Conservation (phyloP, 2,797 vertebrate genomes). For the Gastrophryne carolinensis region DNA sequence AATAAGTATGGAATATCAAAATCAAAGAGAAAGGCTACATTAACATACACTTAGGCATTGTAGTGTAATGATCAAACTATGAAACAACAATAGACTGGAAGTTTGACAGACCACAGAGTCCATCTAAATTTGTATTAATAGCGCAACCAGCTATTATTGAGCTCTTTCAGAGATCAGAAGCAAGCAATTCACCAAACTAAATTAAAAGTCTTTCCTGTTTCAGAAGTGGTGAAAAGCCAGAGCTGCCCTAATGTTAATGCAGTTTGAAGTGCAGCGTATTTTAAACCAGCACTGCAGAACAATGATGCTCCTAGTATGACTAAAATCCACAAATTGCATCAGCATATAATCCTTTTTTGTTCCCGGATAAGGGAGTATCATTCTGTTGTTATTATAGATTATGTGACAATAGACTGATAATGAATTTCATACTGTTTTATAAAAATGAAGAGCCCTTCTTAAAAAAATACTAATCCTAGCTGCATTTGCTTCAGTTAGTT, state of each 20-base stretch:
- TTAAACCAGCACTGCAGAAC: not conserved
- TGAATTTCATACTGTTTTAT: not conserved
- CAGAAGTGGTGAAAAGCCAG: not conserved
- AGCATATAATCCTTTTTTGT: slow-evolving; percentile 5
- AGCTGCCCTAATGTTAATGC: slow-evolving; percentile 5
- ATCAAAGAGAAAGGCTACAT: not conserved
- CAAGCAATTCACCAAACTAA: not conserved
- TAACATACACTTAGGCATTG: not conserved
- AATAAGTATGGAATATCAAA: too few species aligned
- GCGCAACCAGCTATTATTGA: not conserved
- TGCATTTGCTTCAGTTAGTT: not conserved
- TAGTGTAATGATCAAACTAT: not conserved
- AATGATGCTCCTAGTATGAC: not conserved
- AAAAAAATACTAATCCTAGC: not conserved
- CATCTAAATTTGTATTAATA: not conserved
- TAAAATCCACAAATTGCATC: slow-evolving; percentile 4
- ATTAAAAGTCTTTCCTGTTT: slow-evolving; percentile 23
- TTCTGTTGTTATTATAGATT: not conserved
- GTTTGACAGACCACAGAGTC: not conserved
- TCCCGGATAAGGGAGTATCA: slow-evolving; percentile 5
- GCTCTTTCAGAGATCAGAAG: not conserved
- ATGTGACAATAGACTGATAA: not conserved
- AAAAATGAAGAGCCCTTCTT: not conserved
- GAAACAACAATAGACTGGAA: not conserved
- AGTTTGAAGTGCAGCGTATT: slow-evolving; percentile 19